These are phyloP conservation scores for Limonius californicus DNA, from an alignment of 1,140 invertebrate genomes.

Conservation along the genomic window DNA sequence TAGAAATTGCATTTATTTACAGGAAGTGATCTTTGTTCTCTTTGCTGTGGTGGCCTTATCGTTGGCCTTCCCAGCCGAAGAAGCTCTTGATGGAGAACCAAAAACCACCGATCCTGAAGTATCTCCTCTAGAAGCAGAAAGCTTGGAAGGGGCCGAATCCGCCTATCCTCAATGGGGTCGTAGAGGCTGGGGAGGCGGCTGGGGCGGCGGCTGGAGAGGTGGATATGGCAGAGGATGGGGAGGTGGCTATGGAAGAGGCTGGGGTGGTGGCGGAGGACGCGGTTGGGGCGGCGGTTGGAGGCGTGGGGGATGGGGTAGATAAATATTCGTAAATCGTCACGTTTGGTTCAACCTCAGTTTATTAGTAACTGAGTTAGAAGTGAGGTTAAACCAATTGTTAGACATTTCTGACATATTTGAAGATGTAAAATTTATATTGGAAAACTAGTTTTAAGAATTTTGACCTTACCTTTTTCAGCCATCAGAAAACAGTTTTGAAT, in stretches of 20 bases:
- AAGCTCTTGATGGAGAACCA: neutral
- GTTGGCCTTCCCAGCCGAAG: neutral
- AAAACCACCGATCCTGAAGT: neutral
- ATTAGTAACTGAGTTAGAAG: too few species aligned
- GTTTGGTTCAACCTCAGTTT: too few species aligned
- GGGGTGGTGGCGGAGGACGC: conserved; percentile 5
- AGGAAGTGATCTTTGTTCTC: neutral
- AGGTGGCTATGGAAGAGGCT: conserved; percentile 1
- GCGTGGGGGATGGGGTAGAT: neutral
- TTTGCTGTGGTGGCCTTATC: neutral
- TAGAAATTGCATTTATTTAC: too few species aligned
- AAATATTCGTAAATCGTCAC: too few species aligned
- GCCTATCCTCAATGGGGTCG: neutral
- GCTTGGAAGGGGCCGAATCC: neutral
- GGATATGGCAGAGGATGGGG: conserved; percentile 9
- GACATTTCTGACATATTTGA: too few species aligned
- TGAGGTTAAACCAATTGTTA: too few species aligned
- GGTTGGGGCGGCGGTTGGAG: conserved; percentile 2
- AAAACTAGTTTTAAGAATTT: too few species aligned
- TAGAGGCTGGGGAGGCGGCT: neutral
- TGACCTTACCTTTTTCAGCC: too few species aligned
- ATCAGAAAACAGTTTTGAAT: too few species aligned
- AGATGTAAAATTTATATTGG: too few species aligned
- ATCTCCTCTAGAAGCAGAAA: neutral
- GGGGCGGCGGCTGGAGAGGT: neutral